A percentile compares a stretch with the other conserved stretches of the same genome.
Conservation (phyloP, 2,113 vertebrate species). For the Turdus rufiventris region DNA sequence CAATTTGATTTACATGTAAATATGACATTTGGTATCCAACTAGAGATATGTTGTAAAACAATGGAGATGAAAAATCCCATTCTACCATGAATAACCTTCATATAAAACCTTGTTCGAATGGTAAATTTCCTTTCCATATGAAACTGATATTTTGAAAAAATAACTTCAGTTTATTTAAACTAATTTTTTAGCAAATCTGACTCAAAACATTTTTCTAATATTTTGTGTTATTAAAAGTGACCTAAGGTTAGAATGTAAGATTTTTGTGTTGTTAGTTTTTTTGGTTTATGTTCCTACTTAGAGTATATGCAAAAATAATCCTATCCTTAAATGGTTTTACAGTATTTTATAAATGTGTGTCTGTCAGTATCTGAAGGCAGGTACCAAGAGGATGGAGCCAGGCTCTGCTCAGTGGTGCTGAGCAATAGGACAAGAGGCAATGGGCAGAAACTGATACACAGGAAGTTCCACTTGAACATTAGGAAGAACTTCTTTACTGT, state of each 20-base stretch:
- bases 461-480: neutral
- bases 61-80: neutral
- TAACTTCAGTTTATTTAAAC: neutral
- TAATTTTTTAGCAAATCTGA: neutral
- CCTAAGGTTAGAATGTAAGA: neutral
- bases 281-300: neutral
- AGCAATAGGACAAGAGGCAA: neutral
- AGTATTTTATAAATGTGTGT: neutral
- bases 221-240: neutral
- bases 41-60: neutral
- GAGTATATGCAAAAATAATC: neutral
- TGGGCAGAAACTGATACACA: neutral
- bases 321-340: neutral
- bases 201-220: neutral
- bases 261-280: neutral
- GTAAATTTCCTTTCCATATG: neutral
- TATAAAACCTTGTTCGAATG: neutral
- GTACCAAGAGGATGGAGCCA: neutral
- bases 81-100: neutral
- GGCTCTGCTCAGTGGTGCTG: neutral
- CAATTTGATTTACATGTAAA: neutral
- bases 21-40: neutral
- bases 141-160: neutral
- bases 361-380: neutral
- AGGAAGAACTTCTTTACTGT: neutral